These are phyloP conservation scores for Gambusia affinis DNA, from an alignment of 2,113 vertebrate genomes.

Conservation along the genomic window DNA sequence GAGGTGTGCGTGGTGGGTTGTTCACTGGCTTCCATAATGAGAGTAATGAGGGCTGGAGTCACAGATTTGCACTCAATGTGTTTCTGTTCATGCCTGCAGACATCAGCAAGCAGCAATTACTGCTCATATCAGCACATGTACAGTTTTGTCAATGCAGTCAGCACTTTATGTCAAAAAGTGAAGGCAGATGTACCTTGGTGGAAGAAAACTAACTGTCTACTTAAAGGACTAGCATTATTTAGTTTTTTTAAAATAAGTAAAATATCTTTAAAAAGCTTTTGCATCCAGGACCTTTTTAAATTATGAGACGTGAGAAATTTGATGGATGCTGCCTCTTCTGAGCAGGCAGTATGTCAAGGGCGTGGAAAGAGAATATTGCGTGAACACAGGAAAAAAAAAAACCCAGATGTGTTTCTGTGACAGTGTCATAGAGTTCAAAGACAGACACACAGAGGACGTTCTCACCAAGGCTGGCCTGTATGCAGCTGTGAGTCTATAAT, in stretches of 20 bases:
- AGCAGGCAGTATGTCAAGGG: not conserved
- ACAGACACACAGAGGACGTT: slow-evolving; percentile 36
- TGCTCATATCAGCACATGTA: slow-evolving; percentile 34
- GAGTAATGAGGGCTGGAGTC: slow-evolving; percentile 2
- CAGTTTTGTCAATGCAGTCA: slow-evolving; percentile 40
- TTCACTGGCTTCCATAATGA: too few species aligned
- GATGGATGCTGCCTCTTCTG: slow-evolving; percentile 18
- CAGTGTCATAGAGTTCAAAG: slow-evolving; percentile 27
- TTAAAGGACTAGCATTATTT: slow-evolving; percentile 6
- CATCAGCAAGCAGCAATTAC: slow-evolving; percentile 14
- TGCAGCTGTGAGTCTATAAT: slow-evolving; percentile 36
- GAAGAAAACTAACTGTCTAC: not conserved
- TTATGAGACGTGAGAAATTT: not conserved
- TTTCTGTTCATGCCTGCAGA: slow-evolving; percentile 18
- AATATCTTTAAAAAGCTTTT: not conserved
- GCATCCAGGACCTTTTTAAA: slow-evolving; percentile 12
- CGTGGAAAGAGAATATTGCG: not conserved
- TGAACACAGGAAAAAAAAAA: not conserved
- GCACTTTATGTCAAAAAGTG: slow-evolving; percentile 29
- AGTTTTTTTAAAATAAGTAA: not conserved
- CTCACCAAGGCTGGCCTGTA: slow-evolving; percentile 23
- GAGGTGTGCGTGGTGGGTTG: slow-evolving; percentile 9
- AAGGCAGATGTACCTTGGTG: not conserved
- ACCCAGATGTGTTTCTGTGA: slow-evolving; percentile 5
- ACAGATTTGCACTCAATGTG: slow-evolving; percentile 2